Percentiles rank a stretch among this genome's conserved stretches.
These are phyloP conservation scores for Erythrocebus patas DNA, from an alignment of 2,113 vertebrate species.

Conservation along the genomic window DNA sequence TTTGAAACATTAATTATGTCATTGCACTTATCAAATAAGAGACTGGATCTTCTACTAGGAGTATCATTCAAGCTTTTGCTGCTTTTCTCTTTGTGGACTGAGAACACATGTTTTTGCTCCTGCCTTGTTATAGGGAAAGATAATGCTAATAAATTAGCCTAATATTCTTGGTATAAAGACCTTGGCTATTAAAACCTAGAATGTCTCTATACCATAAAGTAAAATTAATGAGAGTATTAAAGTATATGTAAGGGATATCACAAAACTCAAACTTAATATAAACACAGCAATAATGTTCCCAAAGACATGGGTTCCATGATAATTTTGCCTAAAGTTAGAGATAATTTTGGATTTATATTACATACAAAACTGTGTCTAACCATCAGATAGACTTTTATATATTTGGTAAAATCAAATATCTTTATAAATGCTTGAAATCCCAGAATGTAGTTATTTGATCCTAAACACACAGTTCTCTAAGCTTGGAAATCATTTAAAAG, in stretches of 20 bases:
- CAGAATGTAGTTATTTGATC: slow-evolving; percentile 52
- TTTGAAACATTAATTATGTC: background rate
- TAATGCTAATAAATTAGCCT: background rate
- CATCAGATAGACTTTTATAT: slow-evolving; percentile 10
- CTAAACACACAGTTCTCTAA: slow-evolving; percentile 66
- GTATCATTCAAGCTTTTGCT: background rate
- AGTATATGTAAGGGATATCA: background rate
- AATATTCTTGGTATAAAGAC: background rate
- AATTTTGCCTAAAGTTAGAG: slow-evolving; percentile 20
- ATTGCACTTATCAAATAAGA: background rate
- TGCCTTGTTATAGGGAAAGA: background rate
- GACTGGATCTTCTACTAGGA: background rate
- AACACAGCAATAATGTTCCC: background rate
- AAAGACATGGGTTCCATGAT: background rate
- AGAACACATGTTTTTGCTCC: background rate
- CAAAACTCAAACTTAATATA: background rate
- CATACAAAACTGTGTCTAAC: slow-evolving; percentile 1
- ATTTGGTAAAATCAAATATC: slow-evolving; percentile 49
- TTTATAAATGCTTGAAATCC: slow-evolving; percentile 64
- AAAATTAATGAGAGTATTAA: slow-evolving; percentile 45
- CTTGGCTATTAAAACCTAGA: background rate
- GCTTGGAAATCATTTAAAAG: slow-evolving; percentile 60
- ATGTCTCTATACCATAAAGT: slow-evolving; percentile 24
- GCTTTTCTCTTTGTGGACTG: background rate
- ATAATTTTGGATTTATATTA: slow-evolving; percentile 31